Base-by-base conservation (phyloP, 2,888 invertebrate species). In the Cataglyphis albicans region DNA sequence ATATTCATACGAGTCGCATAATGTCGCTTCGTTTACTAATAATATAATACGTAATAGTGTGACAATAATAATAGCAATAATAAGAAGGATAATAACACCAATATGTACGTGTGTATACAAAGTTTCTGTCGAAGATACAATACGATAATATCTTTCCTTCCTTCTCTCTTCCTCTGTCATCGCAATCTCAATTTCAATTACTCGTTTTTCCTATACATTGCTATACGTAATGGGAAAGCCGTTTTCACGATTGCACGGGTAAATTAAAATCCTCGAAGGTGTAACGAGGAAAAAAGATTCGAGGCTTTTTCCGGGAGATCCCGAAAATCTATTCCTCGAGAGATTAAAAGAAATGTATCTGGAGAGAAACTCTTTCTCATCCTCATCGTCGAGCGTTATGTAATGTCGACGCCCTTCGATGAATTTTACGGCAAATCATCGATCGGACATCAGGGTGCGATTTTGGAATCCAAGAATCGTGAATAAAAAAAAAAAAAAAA, bases 331-430 rank as follows among this genome's bases (percentile, higher is more conserved):
- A 85, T 83, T 88, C 81, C 81, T 87, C 82, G 86, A 88, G 75
- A 88, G 85, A 87, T 88, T 82, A 85, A 87, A 80, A 84, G 73
- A 83, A 83, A 55, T 86, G 59, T 86, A 18, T 65, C 70, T 78
- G 68, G 35, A 59, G 63, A 65, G 41, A 75, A n/a, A 44, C 18
- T 32, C 25, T 29, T 32, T 6, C 48, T 63, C 55, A 29, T 80
- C 25, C 12, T 80, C 44, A 18, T 72, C 59, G 72, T 80, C 72
- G 57, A 78, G 57, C 21, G 78, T 59, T 48, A 72, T 38, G 67
- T 38, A 35, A 7, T 32, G 18, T 38, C 72, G 25, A 61, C 12
- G 73, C 18, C 35, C 72, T 18, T 78, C 78, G 70, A 57, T 18
- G n/a, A 9, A 67, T 35, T 48, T 25, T 35, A 35, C 10, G 6